phyloP scores from a whole-genome alignment of 2,888 invertebrate species.

The Dicycla oo region DNA sequence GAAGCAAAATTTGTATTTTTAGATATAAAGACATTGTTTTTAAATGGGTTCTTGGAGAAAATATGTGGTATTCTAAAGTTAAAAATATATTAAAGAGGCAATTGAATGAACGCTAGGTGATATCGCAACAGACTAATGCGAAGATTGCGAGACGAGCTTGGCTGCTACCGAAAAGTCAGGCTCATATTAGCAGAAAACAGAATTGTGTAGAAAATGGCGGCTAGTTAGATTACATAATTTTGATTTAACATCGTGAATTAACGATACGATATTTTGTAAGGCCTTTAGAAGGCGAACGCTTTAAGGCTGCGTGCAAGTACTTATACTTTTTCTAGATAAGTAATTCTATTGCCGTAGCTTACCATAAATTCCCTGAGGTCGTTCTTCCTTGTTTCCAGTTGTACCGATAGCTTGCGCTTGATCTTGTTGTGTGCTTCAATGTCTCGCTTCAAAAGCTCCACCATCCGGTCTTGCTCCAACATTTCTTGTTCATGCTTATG shows the following conservation, averaged over 20 bases:
- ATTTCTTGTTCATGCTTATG: slow-evolving; percentile 90
- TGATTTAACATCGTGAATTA: not conserved
- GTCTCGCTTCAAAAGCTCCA: slow-evolving; percentile 91
- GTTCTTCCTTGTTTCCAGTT: slow-evolving; percentile 89
- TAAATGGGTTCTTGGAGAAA: no score
- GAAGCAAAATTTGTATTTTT: not conserved
- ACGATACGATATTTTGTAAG: not conserved
- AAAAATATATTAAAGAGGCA: not conserved
- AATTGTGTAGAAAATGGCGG: no score
- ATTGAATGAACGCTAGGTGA: not conserved
- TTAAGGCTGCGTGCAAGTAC: not conserved
- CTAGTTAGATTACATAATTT: not conserved
- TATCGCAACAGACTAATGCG: not conserved
- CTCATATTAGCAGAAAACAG: not conserved
- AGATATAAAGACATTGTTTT: no score
- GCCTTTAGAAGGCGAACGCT: not conserved
- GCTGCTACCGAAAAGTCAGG: not conserved
- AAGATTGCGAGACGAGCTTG: not conserved
- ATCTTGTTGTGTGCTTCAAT: slow-evolving; percentile 91
- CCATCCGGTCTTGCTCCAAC: slow-evolving; percentile 88
- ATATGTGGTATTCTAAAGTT: no score
- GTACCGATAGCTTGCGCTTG: slow-evolving; percentile 88
- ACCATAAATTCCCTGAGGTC: slow-evolving; percentile 92
- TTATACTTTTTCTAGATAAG: not conserved
- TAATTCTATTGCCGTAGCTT: slow-evolving; percentile 35